Percentiles rank a stretch among this genome's conserved stretches.
Evolutionary conservation across 1,140 invertebrate genomes (phyloP).

Genomic region (Drosophila saltans): DNA sequence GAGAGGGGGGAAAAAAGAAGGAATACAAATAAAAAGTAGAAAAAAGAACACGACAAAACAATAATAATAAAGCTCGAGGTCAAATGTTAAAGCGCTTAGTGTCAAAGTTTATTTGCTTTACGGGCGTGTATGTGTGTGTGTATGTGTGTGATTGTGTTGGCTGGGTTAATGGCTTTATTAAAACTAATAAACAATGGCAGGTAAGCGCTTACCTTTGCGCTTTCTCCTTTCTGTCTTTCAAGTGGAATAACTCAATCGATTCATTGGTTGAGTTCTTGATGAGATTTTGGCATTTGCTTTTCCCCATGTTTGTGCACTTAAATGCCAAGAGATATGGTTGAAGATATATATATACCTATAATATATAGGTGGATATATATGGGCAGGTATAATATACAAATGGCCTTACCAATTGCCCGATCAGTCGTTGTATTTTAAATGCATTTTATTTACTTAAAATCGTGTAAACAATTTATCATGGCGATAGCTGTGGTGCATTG

Average conservation of each 20-base stretch:
- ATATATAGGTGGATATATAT: neutral
- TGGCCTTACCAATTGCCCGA: constrained; percentile 1
- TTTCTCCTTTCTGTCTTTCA: constrained; percentile 4
- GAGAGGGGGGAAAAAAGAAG: constrained; percentile 14
- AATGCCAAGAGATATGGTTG: too few species aligned
- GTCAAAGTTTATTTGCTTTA: constrained; percentile 59
- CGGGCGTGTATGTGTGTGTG: constrained; percentile 23
- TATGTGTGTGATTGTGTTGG: constrained; percentile 6
- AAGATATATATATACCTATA: too few species aligned
- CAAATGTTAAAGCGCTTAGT: constrained; percentile 74
- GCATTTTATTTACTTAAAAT: constrained; percentile 69
- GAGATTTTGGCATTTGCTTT: constrained; percentile 45
- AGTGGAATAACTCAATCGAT: constrained; percentile 32
- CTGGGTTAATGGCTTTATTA: constrained; percentile 72
- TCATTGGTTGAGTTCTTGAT: constrained; percentile 15
- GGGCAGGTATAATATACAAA: neutral
- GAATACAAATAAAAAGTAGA: neutral
- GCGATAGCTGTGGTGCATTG: neutral
- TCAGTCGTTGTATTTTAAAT: constrained; percentile 41
- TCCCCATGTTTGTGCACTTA: neutral
- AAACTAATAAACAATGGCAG: constrained; percentile 67
- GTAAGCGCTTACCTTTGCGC: neutral
- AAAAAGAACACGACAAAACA: neutral
- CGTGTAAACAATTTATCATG: constrained; percentile 73
- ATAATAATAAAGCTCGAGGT: constrained; percentile 51